Evolutionary conservation across 1,140 invertebrate species (phyloP).

Genomic region (Leptinotarsa defecta): DNA sequence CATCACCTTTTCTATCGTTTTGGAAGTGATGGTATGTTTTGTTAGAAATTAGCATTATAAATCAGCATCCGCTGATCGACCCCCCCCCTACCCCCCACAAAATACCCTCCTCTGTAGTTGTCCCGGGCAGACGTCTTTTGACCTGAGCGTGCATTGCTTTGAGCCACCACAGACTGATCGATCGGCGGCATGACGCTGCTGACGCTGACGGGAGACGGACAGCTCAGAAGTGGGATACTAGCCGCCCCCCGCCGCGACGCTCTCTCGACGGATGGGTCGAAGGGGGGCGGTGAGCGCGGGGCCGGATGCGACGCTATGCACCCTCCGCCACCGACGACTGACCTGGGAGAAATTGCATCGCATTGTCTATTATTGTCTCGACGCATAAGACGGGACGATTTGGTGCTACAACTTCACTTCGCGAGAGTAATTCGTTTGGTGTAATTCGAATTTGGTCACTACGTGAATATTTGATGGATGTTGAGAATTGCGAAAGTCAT

Average conservation of each 20-base stretch:
- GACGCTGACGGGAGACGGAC: constrained; percentile 57
- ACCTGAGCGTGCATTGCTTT: constrained; percentile 56
- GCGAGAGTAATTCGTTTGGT: not conserved
- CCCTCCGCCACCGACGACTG: constrained; percentile 34
- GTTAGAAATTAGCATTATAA: no score
- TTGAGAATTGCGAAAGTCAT: no score
- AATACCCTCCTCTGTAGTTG: constrained; percentile 30
- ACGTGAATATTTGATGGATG: no score
- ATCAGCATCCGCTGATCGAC: no score
- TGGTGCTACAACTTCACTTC: not conserved
- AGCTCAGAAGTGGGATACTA: constrained; percentile 50
- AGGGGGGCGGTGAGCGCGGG: not conserved
- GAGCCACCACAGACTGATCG: constrained; percentile 57
- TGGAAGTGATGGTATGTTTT: no score
- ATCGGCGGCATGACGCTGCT: constrained; percentile 50
- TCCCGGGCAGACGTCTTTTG: constrained; percentile 58
- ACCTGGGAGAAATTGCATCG: constrained; percentile 45
- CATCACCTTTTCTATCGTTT: no score
- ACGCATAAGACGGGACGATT: not conserved
- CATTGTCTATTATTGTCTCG: constrained; percentile 23
- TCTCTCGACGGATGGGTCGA: constrained; percentile 14
- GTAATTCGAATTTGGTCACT: no score
- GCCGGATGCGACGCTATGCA: constrained; percentile 30
- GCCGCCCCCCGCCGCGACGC: not conserved
- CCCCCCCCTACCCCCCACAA: not conserved